phyloP scores from a whole-genome alignment of 2,113 vertebrate genomes.

The Ahaetulla prasina region DNA sequence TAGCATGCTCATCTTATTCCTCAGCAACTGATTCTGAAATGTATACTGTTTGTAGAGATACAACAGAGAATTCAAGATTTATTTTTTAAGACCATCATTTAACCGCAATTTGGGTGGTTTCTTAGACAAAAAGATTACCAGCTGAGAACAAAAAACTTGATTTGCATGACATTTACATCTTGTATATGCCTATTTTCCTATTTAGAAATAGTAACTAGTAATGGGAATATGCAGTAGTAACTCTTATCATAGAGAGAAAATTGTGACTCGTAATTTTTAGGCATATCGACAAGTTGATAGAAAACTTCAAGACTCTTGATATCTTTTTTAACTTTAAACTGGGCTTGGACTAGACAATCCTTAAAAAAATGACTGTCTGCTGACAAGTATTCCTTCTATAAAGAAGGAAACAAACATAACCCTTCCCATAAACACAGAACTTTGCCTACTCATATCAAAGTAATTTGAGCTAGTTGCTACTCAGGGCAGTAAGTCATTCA shows the following conservation, averaged over 20 bases:
- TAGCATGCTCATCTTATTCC: neutral
- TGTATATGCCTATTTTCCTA: neutral
- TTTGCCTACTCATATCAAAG: neutral
- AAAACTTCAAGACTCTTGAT: neutral
- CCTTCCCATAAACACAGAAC: neutral
- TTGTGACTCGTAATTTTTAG: neutral
- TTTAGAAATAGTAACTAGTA: neutral
- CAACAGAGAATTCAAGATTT: neutral
- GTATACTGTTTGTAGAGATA: neutral
- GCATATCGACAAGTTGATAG: neutral
- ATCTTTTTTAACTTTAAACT: neutral
- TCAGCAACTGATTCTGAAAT: neutral
- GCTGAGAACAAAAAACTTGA: neutral
- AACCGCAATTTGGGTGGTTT: neutral
- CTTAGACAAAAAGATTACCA: neutral
- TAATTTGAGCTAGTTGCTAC: neutral
- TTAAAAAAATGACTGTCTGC: neutral
- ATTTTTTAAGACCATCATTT: neutral
- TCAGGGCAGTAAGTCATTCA: neutral
- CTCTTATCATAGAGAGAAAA: neutral
- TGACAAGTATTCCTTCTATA: neutral
- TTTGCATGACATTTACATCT: neutral
- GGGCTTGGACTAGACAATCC: neutral
- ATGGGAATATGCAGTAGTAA: neutral
- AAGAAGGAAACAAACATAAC: neutral